Evolutionary conservation across 92 coral and sea anemone genomes (phyloP), one percentile per base, ranked within the genome.

Genomic region (Muricea muricata): DNA sequence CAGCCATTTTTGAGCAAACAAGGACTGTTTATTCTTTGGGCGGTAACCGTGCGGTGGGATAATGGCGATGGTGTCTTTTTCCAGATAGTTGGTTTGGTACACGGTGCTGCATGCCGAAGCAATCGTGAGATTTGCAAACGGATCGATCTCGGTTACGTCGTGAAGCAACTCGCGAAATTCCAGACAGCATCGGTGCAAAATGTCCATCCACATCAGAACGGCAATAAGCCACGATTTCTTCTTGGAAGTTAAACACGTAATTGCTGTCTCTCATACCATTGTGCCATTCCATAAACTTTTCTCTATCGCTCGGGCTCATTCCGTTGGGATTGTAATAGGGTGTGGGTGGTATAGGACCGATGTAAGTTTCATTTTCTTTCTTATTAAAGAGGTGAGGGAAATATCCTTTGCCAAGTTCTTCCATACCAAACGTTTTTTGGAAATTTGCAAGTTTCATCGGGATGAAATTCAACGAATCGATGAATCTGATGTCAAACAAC

Each of bases 351-450:
- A 52, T 9, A 7, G 60, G 60, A 0, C 60, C 60, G 0, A 69
- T 55, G 54, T 87, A 90, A 4, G 20, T 45, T 24, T 81, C 76
- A 40, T 86, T 90, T 11, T 50, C 79, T 25, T 15, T 4, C 1
- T 18, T 78, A 35, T 90, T 86, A 39, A 86, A 90, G 11, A 52
- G 58, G 17, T 90, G 90, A 0, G 88, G 88, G 58, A 90, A 90
- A 40, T 57, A 84, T 0, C 91, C 91, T 47, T 89, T 89, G 23
- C 37, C 65, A 2, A 89, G 55, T 58, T 89, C 92, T 0, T 67
- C 56, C 0, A 85, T 30, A 3, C 90, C 90, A 81, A 89, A 46
- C 45, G 58, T 65, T 42, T 80, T 80, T 0, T 74, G 84, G 11
- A 37, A 61, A 24, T 47, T 15, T 14, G 60, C 67, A 20, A 61